Base-by-base conservation (phyloP, 30 jellyfish, hydroid and myxozoan species). In the Aurelia aurita complex sp. Pacific region DNA sequence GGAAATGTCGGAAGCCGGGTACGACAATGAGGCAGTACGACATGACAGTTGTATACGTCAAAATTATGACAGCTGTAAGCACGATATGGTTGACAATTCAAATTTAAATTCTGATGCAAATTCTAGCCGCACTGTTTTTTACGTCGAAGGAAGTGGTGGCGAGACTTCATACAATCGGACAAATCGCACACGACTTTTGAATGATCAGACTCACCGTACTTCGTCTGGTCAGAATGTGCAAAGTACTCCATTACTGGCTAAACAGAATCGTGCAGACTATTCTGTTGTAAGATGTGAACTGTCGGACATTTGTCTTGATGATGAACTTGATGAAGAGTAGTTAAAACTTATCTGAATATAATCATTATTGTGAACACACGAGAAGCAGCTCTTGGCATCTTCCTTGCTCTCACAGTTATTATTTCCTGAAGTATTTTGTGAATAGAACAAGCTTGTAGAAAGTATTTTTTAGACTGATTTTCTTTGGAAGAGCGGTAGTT, bases 261-360 rank as follows among this genome's bases (percentile, higher is more conserved):
- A 42, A 2, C 54, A 36, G 19, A 19, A 66, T 16, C 34, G 80
- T 36, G 43, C 14, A 12, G 73, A 23, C 63, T 46, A 57, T 15
- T 79, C 89, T 23, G 17, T 71, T 32, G 40, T 79, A 23, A 65
- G 89, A 65, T 64, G 89, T 51, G 89, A 79, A 38, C 57, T 79
- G 16, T 79, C 89, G 15, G 80, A 66, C 12, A 11, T 79, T 40
- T 17, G 16, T 65, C 80, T 79, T 50, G 89, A 79, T 64, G 77
- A 65, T 64, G 80, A 32, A 33, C 33, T 79, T 17, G 89, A 79
- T 38, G 89, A 79, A 11, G 89, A 79, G 60, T 34, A 65, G 61
- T 10, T 79, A 42, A 79, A 79, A 9, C 32, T 59, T 16, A 11
- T 19, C 67, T 77, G 79, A 46, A 46, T 46, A 14, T 46, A 46